Evolutionary conservation across 2,888 invertebrate genomes (phyloP).

Genomic region (Pecten maximus): DNA sequence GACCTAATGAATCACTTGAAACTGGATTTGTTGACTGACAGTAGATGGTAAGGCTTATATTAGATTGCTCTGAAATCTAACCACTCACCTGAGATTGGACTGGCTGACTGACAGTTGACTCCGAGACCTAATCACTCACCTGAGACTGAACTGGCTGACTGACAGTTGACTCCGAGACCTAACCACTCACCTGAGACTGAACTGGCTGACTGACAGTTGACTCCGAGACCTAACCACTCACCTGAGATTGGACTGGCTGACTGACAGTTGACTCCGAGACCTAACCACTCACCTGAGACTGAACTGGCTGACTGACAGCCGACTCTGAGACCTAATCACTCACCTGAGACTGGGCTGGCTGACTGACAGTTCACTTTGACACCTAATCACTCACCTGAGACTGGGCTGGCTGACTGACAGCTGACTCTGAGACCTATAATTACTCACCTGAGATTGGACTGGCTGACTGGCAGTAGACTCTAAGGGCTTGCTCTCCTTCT

Average conservation of each 20-base stretch:
- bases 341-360: neutral
- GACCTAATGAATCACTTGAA: too few species aligned
- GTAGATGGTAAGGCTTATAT: too few species aligned
- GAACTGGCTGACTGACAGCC: too few species aligned
- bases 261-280: neutral
- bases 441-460: neutral
- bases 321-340: neutral
- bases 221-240: neutral
- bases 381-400: too few species aligned
- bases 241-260: neutral
- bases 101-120: too few species aligned
- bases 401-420: too few species aligned
- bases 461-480: neutral
- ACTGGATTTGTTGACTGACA: too few species aligned
- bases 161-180: neutral
- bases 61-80: too few species aligned
- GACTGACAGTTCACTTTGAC: neutral
- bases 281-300: neutral
- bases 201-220: neutral
- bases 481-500: neutral
- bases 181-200: neutral
- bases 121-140: too few species aligned
- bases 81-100: too few species aligned
- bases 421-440: neutral
- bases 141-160: neutral